Base-by-base conservation (phyloP, 2,888 invertebrate genomes). In the Clitarchus hookeri region DNA sequence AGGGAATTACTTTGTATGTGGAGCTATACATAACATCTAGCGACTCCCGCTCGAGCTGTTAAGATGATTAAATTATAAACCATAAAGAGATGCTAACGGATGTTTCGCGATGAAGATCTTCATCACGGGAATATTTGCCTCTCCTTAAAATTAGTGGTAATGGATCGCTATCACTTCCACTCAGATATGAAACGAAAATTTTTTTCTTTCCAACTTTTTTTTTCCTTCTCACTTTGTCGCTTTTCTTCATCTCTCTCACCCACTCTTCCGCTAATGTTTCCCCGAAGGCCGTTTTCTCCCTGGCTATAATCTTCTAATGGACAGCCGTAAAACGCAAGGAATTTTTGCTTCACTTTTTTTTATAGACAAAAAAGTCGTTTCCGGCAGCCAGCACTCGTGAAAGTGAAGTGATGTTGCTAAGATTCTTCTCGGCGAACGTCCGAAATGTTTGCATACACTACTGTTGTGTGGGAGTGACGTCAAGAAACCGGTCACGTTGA, bases 261-360 rank as follows among this genome's bases (percentile, higher is more conserved):
- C 65, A 16, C 65, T 65, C 65, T 23, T 65, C 23, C 65, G 65
- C 65, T 65, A 65, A 65, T 65, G 65, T 23, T 23, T 65, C 65
- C 65, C 48, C n/a, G n/a, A 65, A 65, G 65, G n/a, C n/a, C 16
- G 19, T 65, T 65, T 4, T 65, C n/a, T 65, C n/a, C n/a, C 65
- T 8, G n/a, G 65, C 65, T 65, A 65, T 65, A 65, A 65, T 65
- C 65, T 65, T n/a, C 65, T 65, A 65, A 65, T 65, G 65, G 65
- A 65, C 65, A 65, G n/a, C 65, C 23, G 65, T n/a, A 65, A 36
- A n/a, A 65, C 19, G 65, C 8, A 16, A 65, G 65, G 3, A n/a
- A 65, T 65, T 65, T 23, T 65, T 65, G n/a, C 65, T 65, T 8
- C 19, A 23, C n/a, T 65, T 65, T 12, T 19, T 53, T 53, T 53